Evolutionary conservation across 2,797 vertebrate genomes (phyloP), one percentile per base, ranked within the genome.

Genomic region (Amblyopsis hoosieri): DNA sequence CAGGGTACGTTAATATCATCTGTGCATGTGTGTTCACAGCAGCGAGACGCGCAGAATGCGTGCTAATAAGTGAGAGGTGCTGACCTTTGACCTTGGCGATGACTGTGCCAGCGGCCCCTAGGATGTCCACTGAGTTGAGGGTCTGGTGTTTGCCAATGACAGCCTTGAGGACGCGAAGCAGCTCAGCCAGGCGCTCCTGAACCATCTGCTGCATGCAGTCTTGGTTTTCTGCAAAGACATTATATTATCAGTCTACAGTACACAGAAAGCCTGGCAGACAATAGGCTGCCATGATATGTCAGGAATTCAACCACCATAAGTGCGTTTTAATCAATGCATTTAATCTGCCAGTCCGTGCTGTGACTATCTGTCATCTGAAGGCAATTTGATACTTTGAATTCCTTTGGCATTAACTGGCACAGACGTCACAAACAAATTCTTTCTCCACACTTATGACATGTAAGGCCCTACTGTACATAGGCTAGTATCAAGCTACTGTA

Each of bases 61-160:
- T 66, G 46, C 1, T 13, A 3, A 37, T 9, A 3, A 47, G 23
- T 45, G 50, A 3, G 9, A 52, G 66, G 45, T 14, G 71, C 91
- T 89, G 61, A 98, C 98, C 97, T 98, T 98, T 99, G 73, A 99
- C 95, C 90, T 98, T 99, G 72, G 96, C 92, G 59, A 97, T 95
- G 85, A 99, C 93, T 1, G 91, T 94, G 78, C 97, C 97, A 14
- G 96, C 96, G 23, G 95, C 95, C 84, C 95, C 95, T 0, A 98
- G 95, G 82, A 98, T 95, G 81, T 97, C 97, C 60, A 90, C 92
- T 0, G 96, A 98, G 90, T 97, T 98, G 46, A 99, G 92, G 12
- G 95, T 93, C 78, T 94, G 95, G 85, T 99, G 96, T 84, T 98
- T 97, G 75, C 88, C 93, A 66, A 98, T 97, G 73, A 98, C 88